Evolutionary conservation across 2,888 invertebrate genomes (phyloP).

Genomic region (Ectemnius lituratus): DNA sequence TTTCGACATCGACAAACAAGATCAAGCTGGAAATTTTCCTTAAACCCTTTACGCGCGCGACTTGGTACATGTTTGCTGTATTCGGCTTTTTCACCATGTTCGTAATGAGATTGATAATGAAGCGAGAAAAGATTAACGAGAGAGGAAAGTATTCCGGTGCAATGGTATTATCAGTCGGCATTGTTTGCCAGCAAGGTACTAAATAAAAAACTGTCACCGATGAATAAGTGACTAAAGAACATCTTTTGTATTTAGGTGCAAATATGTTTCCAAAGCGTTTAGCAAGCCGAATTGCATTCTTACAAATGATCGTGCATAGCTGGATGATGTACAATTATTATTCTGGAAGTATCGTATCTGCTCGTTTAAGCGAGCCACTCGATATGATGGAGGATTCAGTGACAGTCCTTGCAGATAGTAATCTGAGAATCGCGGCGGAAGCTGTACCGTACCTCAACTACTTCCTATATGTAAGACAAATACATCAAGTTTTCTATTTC

Average conservation of each 20-base stretch:
- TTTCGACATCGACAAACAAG: conserved; percentile 58
- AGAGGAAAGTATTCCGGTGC: conserved; percentile 55
- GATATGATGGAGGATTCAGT: conserved; percentile 73
- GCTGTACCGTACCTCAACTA: conserved; percentile 63
- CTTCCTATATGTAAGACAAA: conserved; percentile 56
- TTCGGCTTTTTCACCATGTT: conserved; percentile 55
- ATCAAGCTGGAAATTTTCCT: conserved; percentile 64
- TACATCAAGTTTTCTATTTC: background rate
- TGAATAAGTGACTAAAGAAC: background rate
- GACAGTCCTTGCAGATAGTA: conserved; percentile 61
- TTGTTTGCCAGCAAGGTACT: conserved; percentile 66
- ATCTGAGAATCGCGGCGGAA: conserved; percentile 65
- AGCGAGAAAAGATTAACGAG: conserved; percentile 40
- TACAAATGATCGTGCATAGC: conserved; percentile 65
- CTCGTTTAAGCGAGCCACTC: conserved; percentile 68
- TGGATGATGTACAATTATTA: conserved; percentile 71
- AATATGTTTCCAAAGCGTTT: conserved; percentile 59
- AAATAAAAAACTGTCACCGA: background rate
- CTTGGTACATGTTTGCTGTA: conserved; percentile 56
- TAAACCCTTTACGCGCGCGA: conserved; percentile 57
- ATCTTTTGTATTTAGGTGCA: conserved; percentile 56
- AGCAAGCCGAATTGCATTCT: conserved; percentile 66
- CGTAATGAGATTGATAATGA: conserved; percentile 50
- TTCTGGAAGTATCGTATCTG: conserved; percentile 70
- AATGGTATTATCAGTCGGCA: conserved; percentile 60